phyloP scores from a whole-genome alignment of 2,113 vertebrate species.

The Ceratotherium simum region DNA sequence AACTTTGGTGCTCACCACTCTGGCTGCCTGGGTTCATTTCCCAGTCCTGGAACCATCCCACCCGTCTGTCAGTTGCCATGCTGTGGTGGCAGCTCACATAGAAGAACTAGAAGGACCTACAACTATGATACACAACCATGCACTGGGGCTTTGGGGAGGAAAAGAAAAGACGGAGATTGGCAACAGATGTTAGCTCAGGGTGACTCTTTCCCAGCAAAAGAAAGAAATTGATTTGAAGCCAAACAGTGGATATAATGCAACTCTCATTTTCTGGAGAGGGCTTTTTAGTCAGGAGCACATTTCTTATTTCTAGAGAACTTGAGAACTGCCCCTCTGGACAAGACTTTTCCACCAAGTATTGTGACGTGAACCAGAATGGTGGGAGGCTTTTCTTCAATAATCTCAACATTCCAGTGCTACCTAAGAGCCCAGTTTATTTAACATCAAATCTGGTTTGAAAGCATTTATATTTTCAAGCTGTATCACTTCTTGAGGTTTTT shows the following conservation, averaged over 20 bases:
- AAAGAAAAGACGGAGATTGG: no score
- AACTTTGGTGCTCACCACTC: no score
- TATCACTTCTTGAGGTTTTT: constrained; percentile 2
- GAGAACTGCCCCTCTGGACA: neutral
- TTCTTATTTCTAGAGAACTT: constrained; percentile 31
- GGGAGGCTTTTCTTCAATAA: constrained; percentile 2
- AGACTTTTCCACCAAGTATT: neutral
- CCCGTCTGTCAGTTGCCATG: no score
- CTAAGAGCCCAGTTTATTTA: constrained; percentile 10
- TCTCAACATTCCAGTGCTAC: neutral
- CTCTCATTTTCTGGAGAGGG: neutral
- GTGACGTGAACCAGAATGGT: neutral
- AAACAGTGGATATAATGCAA: neutral
- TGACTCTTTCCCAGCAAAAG: no score
- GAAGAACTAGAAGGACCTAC: no score
- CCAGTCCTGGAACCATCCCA: no score
- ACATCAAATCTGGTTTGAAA: constrained; percentile 32
- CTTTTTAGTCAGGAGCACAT: neutral
- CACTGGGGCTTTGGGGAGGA: no score
- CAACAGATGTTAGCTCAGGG: no score
- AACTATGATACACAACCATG: no score
- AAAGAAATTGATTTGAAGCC: neutral
- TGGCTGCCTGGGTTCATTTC: no score
- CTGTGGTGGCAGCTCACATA: no score
- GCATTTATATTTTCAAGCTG: constrained; percentile 1